phyloP scores from a whole-genome alignment of 1,140 invertebrate species.

The Gryllus bimaculatus region DNA sequence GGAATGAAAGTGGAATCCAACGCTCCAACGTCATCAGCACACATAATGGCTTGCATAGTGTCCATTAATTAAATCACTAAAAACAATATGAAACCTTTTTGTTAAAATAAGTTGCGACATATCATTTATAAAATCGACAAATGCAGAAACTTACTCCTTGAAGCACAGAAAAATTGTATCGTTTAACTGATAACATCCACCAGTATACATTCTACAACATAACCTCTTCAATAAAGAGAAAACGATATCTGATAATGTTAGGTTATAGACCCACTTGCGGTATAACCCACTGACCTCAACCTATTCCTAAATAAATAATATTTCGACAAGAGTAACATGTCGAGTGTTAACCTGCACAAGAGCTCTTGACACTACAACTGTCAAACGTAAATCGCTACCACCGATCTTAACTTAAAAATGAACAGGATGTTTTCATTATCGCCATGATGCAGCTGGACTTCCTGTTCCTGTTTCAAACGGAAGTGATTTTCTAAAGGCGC shows the following conservation, averaged over 20 bases:
- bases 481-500: constrained; percentile 40
- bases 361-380: not conserved
- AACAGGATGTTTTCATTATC: constrained; percentile 39
- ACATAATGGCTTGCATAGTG: constrained; percentile 35
- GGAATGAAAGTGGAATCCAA: constrained; percentile 34
- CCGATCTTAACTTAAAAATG: not conserved
- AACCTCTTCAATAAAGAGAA: not conserved
- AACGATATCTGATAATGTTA: constrained; percentile 5
- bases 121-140: not conserved
- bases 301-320: not conserved
- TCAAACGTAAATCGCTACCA: not conserved
- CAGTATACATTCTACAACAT: not conserved
- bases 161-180: not conserved
- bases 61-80: not conserved
- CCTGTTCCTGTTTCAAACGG: constrained; percentile 43
- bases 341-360: not conserved
- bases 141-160: not conserved
- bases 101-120: not conserved
- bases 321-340: constrained; percentile 1
- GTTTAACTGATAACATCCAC: not conserved
- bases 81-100: not conserved
- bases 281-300: constrained; percentile 16
- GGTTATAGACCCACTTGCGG: constrained; percentile 16
- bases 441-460: constrained; percentile 37
- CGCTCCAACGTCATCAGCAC: constrained; percentile 31